Evolutionary conservation across 2,888 invertebrate species (phyloP).

Genomic region (Aplocera efformata): DNA sequence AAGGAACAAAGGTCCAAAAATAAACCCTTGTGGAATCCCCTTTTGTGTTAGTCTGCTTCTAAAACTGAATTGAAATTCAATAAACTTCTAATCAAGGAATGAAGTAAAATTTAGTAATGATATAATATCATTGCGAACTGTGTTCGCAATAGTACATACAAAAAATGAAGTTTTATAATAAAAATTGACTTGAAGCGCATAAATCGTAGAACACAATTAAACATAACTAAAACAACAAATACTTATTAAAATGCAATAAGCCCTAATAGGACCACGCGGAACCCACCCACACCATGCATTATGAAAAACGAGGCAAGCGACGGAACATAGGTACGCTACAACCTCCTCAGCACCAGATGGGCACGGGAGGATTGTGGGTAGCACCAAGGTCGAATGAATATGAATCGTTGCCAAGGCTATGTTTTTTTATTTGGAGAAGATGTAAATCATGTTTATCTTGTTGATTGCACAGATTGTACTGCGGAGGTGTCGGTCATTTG

Average conservation of each 20-base stretch:
- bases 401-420: slow-evolving; percentile 50
- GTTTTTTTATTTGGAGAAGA: slow-evolving; percentile 34
- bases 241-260: slow-evolving; percentile 16
- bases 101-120: too few species aligned
- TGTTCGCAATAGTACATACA: too few species aligned
- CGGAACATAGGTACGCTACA: slow-evolving; percentile 1
- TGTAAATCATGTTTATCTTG: slow-evolving; percentile 39
- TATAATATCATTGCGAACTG: too few species aligned
- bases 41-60: too few species aligned
- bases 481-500: slow-evolving; percentile 33
- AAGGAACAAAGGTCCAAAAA: too few species aligned
- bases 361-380: slow-evolving; percentile 52
- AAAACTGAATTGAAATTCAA: too few species aligned
- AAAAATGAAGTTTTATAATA: too few species aligned
- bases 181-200: background rate
- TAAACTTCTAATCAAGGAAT: too few species aligned
- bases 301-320: slow-evolving; percentile 21
- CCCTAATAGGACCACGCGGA: slow-evolving; percentile 27
- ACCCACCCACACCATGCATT: slow-evolving; percentile 15
- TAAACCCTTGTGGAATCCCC: too few species aligned
- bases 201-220: slow-evolving; percentile 3
- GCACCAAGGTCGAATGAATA: slow-evolving; percentile 34
- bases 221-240: slow-evolving; percentile 16
- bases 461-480: slow-evolving; percentile 17
- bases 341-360: slow-evolving; percentile 21